Evolutionary conservation across 2,797 vertebrate genomes (phyloP), one percentile per base, ranked within the genome.

Genomic region (Lophius americanus): DNA sequence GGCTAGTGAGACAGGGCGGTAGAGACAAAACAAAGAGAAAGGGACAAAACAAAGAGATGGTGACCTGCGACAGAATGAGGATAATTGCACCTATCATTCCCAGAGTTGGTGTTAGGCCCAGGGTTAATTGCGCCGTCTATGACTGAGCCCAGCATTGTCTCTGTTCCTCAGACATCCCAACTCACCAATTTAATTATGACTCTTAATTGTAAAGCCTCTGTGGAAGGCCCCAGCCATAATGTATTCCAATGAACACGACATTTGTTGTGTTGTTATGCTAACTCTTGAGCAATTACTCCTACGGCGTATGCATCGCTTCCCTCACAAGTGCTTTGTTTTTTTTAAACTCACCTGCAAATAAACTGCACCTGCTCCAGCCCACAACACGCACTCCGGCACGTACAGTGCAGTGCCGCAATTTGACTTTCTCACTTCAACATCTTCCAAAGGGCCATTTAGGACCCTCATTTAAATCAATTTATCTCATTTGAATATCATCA

Each of bases 241-340:
- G 92, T 92, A 90, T 92, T 91, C 88, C 94, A 94, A 94, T 94
- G 92, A 94, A 92, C 62, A 85, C 83, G 79, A 93, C 93, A 94
- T 93, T 94, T 95, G 94, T 94, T 93, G 85, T 77, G 86, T 88
- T 92, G 92, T 92, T 91, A 87, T 89, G 87, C 85, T 80, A 81
- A 90, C 91, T 91, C 92, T 88, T 64, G 54, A 92, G 88, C 89
- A 92, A 93, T 94, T 92, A 93, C 83, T 92, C 88, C 86, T 88
- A 86, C 66, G 75, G 78, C 68, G 85, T 85, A 84, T 72, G 79
- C 60, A 48, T 61, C 49, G 32, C 85, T 82, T 88, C 81, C 69
- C 70, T 50, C 78, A 42, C 85, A 91, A 91, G 85, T 82, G 85
- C 91, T 91, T 89, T 79, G 79, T 14, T 42, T 86, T 90, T 90